Conservation (phyloP, 2,797 vertebrate species). For the Tragopan temminckii region DNA sequence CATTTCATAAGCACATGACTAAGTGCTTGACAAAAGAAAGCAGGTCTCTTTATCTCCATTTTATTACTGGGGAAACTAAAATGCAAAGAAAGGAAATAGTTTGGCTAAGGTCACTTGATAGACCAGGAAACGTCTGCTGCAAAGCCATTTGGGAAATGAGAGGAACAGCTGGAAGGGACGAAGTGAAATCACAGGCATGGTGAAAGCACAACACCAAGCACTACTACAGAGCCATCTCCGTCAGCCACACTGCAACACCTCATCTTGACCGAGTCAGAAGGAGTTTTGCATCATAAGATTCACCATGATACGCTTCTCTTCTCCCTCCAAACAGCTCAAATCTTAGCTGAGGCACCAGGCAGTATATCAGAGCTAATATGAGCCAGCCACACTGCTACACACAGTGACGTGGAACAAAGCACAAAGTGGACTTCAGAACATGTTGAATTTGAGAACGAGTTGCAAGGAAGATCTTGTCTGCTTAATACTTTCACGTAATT, state of each 20-base stretch:
- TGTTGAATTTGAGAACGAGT: neutral
- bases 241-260: neutral
- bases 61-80: slow-evolving; percentile 52
- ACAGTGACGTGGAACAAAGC: rapidly evolving
- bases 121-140: slow-evolving; percentile 9
- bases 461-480: slow-evolving; percentile 17
- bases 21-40: slow-evolving; percentile 37
- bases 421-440: neutral
- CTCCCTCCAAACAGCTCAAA: neutral
- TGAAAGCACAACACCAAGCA: neutral
- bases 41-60: slow-evolving; percentile 35
- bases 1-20: slow-evolving; percentile 52
- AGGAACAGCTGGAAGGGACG: neutral
- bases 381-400: neutral
- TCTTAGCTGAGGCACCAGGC: neutral
- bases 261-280: neutral
- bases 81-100: slow-evolving; percentile 60
- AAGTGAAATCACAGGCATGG: neutral
- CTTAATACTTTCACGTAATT: neutral
- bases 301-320: neutral
- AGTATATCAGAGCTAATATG: neutral
- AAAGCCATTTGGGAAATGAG: slow-evolving; percentile 36
- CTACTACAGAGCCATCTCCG: neutral
- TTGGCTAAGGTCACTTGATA: slow-evolving; percentile 23
- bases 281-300: neutral